A percentile compares a stretch with the other conserved stretches of the same genome.
Evolutionary conservation across 2,113 vertebrate species (phyloP).

Genomic region (Mormoops blainvillei): DNA sequence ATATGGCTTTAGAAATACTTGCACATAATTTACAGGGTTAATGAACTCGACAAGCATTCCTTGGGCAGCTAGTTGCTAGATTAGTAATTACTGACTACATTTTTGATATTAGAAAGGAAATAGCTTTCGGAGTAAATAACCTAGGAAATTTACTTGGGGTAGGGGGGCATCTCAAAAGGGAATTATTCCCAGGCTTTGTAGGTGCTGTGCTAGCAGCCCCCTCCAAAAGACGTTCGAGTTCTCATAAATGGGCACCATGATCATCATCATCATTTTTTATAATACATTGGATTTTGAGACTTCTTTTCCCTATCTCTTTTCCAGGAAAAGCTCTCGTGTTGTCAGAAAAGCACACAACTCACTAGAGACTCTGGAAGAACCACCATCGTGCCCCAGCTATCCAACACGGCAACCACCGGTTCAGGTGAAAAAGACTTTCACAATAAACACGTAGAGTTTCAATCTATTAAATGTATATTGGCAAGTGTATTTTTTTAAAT

Average conservation of each 20-base stretch:
- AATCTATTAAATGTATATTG: neutral
- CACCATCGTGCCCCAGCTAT: neutral
- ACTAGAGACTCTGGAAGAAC: neutral
- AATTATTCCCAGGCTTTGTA: neutral
- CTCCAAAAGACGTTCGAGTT: neutral
- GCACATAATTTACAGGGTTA: neutral
- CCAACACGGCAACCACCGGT: neutral
- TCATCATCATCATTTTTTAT: neutral
- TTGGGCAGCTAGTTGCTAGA: neutral
- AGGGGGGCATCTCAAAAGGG: neutral
- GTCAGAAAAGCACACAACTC: neutral
- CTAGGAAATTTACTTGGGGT: neutral
- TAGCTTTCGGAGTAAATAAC: neutral
- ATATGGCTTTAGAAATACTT: neutral
- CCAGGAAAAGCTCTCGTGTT: neutral
- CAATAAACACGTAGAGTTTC: neutral
- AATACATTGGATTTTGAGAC: neutral
- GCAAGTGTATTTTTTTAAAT: neutral
- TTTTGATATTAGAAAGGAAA: conserved; percentile 6
- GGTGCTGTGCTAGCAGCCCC: neutral
- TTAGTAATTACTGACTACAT: neutral
- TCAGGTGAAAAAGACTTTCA: neutral
- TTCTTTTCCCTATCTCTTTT: neutral
- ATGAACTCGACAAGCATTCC: neutral
- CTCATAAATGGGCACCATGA: neutral